Conservation (phyloP, 2,888 invertebrate species). For the Urechis unicinctus region DNA sequence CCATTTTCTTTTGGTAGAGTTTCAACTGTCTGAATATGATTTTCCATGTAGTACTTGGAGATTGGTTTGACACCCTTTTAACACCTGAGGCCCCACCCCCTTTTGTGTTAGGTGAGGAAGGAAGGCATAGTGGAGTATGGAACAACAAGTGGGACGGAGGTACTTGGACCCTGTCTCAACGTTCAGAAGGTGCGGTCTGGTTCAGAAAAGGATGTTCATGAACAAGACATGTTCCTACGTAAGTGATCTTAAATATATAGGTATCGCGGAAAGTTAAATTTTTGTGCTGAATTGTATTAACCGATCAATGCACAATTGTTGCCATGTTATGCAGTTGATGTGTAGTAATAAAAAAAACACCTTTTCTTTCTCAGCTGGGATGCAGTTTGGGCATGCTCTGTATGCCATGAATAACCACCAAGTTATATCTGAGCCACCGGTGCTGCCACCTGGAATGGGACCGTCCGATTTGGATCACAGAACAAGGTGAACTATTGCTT, state of each 20-base stretch:
- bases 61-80: no score
- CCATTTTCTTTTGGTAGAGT: no score
- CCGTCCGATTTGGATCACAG: neutral
- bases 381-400: constrained; percentile 2
- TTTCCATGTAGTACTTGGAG: no score
- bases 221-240: neutral
- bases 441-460: neutral
- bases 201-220: constrained; percentile 1
- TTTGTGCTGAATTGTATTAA: neutral
- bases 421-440: neutral
- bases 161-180: neutral
- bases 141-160: neutral
- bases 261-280: no score
- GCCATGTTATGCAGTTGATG: no score
- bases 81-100: no score
- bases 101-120: constrained; percentile 5
- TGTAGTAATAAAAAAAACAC: no score
- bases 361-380: neutral
- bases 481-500: no score
- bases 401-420: neutral
- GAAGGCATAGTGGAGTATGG: neutral
- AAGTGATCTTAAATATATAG: neutral
- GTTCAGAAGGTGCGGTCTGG: neutral
- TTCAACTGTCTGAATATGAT: no score
- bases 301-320: no score